Evolutionary conservation across 2,113 vertebrate species (phyloP), one percentile per base, ranked within the genome.

Genomic region (Siphamia tubifer): DNA sequence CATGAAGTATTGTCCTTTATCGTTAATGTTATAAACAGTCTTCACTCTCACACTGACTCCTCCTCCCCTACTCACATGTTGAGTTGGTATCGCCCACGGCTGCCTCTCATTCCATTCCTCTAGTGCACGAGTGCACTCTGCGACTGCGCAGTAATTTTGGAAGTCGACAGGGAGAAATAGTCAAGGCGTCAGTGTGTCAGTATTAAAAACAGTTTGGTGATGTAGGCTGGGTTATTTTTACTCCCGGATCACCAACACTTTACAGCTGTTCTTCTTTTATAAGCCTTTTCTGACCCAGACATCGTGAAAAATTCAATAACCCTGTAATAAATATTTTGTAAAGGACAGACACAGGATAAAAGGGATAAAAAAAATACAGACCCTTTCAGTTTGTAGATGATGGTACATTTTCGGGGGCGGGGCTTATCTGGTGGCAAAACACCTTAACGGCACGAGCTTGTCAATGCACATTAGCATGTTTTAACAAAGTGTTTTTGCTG

Each of bases 81-180:
- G 2, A 75, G 4, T 82, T 93, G 90, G 92, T 92, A 91, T 80
- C 63, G 81, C 77, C 91, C 89, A 90, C 85, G 88, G 67, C 83
- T 86, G 87, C 81, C 81, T 81, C 68, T 87, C 88, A 88, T 91
- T 87, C 92, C 89, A 79, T 83, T 84, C 82, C 71, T 85, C 43
- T 70, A 17, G 54, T n/a, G 36, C 38, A n/a, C 60, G 49, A 11
- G 19, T 10, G 68, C 65, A 69, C 15, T 6, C 13, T 27, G 12
- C 8, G 12, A 6, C 43, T 45, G 51, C 20, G 85, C 81, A 74
- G 56, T 65, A 15, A 72, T 77, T 66, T 60, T 75, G 69, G 73
- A 74, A 74, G 68, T 24, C 31, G 36, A n/a, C 36, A 32, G 19
- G 39, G 56, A 55, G 68, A 68, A 71, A 81, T 68, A 67, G 68